Percentiles rank a stretch among this genome's conserved stretches.
These are phyloP conservation scores for Strix occidentalis DNA, from an alignment of 2,797 vertebrate species.

Conservation along the genomic window DNA sequence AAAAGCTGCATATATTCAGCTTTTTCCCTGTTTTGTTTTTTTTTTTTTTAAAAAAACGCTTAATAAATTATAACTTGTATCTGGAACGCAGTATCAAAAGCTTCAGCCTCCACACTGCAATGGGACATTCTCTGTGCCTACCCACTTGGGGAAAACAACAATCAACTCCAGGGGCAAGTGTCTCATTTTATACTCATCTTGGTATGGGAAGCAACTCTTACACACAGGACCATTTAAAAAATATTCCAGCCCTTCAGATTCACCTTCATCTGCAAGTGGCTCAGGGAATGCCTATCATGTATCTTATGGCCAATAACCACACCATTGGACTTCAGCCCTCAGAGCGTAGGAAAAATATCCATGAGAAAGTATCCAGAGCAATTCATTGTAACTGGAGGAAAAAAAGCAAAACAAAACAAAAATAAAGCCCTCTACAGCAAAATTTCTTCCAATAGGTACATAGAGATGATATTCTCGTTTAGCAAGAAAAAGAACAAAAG, in stretches of 20 bases:
- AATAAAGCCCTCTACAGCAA: background rate
- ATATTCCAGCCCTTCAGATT: background rate
- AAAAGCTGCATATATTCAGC: background rate
- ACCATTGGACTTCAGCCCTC: background rate
- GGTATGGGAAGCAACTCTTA: background rate
- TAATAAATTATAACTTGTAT: background rate
- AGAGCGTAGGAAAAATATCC: background rate
- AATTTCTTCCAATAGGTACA: background rate
- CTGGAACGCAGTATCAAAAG: background rate
- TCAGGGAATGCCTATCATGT: background rate
- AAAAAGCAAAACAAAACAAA: background rate
- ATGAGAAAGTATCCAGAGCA: background rate
- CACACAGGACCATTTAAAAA: background rate
- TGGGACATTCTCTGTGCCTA: background rate
- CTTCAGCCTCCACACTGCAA: background rate
- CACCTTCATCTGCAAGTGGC: background rate
- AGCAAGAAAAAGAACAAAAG: background rate
- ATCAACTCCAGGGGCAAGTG: background rate
- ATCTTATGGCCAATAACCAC: background rate
- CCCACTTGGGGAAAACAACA: background rate
- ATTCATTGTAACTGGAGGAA: rapidly evolving
- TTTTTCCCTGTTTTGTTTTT: background rate
- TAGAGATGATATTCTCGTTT: background rate
- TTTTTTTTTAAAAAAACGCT: background rate
- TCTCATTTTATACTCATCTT: background rate